Evolutionary conservation across 1,140 invertebrate genomes (phyloP).

Genomic region (Phthorimaea operculella): DNA sequence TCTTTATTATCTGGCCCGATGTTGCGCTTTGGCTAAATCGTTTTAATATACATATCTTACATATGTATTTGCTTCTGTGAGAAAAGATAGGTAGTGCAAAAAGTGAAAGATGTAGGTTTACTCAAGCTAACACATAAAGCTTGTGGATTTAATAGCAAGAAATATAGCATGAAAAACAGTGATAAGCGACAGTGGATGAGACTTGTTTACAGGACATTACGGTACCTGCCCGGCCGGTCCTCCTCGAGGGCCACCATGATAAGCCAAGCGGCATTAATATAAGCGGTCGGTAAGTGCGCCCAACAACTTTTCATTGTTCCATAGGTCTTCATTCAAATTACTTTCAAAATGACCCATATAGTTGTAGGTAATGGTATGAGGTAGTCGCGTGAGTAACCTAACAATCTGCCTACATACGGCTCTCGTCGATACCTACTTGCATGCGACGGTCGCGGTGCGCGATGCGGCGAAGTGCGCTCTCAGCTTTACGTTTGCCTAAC

Average conservation of each 20-base stretch:
- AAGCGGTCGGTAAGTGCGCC: slow-evolving; percentile 19
- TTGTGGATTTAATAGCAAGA: slow-evolving; percentile 1
- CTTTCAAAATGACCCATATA: background rate
- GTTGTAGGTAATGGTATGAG: background rate
- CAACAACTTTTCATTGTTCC: background rate
- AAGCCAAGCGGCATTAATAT: slow-evolving; percentile 48
- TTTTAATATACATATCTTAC: no score
- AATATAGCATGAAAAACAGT: slow-evolving; percentile 21
- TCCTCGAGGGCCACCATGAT: slow-evolving; percentile 35
- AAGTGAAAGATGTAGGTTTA: background rate
- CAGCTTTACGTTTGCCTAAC: slow-evolving; percentile 38
- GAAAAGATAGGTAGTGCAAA: no score
- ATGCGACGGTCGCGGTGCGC: slow-evolving; percentile 60
- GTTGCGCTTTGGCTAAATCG: no score
- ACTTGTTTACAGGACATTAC: slow-evolving; percentile 16
- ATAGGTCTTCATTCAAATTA: background rate
- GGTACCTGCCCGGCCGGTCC: slow-evolving; percentile 26
- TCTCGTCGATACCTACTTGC: slow-evolving; percentile 47
- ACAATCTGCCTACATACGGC: slow-evolving; percentile 27
- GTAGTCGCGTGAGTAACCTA: slow-evolving; percentile 8
- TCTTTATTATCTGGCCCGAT: no score
- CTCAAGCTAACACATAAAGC: background rate
- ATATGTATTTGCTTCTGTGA: no score
- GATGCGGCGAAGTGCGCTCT: slow-evolving; percentile 47
- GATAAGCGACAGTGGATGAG: slow-evolving; percentile 29